Percentiles rank a stretch among this genome's conserved stretches.
Conservation (phyloP, 2,113 vertebrate species). For the Campylorhamphus procurvoides region DNA sequence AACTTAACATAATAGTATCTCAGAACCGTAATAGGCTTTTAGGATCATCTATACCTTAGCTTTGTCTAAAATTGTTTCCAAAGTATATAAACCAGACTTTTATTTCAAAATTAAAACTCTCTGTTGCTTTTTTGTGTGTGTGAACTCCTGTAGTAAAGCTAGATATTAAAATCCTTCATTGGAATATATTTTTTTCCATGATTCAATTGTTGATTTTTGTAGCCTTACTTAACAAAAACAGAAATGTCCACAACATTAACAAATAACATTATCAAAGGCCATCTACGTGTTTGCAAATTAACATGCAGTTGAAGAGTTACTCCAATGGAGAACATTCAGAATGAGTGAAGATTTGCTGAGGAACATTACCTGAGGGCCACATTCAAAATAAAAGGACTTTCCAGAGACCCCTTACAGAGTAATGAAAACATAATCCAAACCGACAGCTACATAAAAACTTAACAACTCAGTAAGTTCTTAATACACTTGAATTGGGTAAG, state of each 20-base stretch:
- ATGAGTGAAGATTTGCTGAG: background rate
- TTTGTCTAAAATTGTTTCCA: background rate
- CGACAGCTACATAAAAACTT: background rate
- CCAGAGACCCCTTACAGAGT: background rate
- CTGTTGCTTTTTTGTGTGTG: background rate
- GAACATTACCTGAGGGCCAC: background rate
- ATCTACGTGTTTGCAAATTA: background rate
- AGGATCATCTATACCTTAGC: background rate
- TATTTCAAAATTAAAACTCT: background rate
- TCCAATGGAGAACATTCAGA: background rate
- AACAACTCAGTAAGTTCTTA: background rate
- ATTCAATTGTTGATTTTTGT: background rate
- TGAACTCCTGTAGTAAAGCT: background rate
- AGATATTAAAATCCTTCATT: background rate
- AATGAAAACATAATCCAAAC: background rate
- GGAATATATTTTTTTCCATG: background rate
- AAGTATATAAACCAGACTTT: background rate
- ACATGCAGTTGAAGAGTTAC: background rate
- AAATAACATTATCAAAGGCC: background rate
- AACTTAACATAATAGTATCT: background rate
- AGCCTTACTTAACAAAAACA: background rate
- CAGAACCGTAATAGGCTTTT: background rate
- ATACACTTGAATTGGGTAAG: background rate
- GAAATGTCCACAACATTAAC: background rate
- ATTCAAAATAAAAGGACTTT: background rate